A percentile compares a stretch with the other conserved stretches of the same genome.
phyloP scores from a whole-genome alignment of 1,140 invertebrate species.

The Chelonus insularis region DNA sequence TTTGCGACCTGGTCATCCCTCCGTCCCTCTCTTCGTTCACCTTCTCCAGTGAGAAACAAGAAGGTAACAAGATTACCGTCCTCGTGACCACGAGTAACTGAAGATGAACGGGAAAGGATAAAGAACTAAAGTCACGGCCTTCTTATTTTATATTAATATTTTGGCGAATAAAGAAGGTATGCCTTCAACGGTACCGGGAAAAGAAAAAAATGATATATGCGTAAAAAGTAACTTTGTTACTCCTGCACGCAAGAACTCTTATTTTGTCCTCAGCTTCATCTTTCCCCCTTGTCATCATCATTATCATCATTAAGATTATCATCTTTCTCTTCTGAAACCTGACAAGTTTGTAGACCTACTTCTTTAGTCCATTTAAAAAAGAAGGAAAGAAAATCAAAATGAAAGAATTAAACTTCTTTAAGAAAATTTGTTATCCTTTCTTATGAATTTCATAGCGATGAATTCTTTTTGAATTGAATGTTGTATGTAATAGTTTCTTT shows the following conservation, averaged over 20 bases:
- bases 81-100: neutral
- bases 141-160: neutral
- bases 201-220: neutral
- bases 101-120: neutral
- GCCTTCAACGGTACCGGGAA: neutral
- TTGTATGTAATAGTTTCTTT: too few relatives aligned
- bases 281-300: conserved; percentile 11
- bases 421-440: too few relatives aligned
- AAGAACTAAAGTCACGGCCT: neutral
- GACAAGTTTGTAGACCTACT: conserved; percentile 7
- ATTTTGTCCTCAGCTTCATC: neutral
- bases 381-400: neutral
- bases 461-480: too few relatives aligned
- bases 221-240: too few relatives aligned
- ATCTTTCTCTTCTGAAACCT: neutral
- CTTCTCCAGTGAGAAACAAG: conserved; percentile 15
- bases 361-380: neutral
- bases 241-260: neutral
- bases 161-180: neutral
- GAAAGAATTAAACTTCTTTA: neutral
- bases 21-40: conserved; percentile 30
- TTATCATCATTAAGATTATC: conserved; percentile 15
- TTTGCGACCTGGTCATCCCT: conserved; percentile 33
- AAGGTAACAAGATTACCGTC: neutral
- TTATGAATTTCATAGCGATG: too few relatives aligned